Conservation (phyloP, 2,888 invertebrate genomes). For the Nephrotoma guestfalica region DNA sequence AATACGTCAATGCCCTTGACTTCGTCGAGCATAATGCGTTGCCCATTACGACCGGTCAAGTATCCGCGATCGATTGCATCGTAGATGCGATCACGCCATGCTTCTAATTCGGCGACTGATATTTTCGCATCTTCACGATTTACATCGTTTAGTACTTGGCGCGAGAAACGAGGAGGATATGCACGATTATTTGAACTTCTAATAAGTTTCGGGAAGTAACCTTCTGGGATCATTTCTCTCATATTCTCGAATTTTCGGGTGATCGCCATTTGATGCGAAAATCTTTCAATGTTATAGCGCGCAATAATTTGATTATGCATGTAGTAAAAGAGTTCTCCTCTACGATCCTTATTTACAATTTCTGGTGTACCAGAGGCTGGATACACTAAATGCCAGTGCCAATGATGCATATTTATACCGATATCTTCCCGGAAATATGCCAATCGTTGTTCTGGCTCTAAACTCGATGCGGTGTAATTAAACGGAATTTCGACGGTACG, state of each 20-base stretch:
- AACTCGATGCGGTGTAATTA: constrained; percentile 59
- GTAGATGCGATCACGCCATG: constrained; percentile 59
- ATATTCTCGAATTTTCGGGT: constrained; percentile 45
- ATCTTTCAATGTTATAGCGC: constrained; percentile 61
- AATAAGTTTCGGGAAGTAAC: constrained; percentile 70
- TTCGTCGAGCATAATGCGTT: constrained; percentile 20
- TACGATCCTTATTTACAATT: constrained; percentile 56
- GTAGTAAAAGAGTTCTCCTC: constrained; percentile 61
- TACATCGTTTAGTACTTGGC: constrained; percentile 21
- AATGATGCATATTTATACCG: constrained; percentile 75
- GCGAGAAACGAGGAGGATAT: constrained; percentile 46
- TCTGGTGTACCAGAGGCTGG: constrained; percentile 44
- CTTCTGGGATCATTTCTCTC: constrained; percentile 55
- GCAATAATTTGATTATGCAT: constrained; percentile 48
- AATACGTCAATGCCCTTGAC: constrained; percentile 58
- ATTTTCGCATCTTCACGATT: constrained; percentile 38
- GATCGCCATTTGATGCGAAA: constrained; percentile 32
- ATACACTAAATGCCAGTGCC: constrained; percentile 86
- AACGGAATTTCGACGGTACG: constrained; percentile 49
- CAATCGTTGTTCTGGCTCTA: constrained; percentile 63
- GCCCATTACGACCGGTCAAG: constrained; percentile 37
- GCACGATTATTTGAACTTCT: constrained; percentile 48
- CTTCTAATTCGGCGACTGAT: constrained; percentile 44
- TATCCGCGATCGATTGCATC: constrained; percentile 59
- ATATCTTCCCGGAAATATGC: constrained; percentile 78